Conservation (phyloP, 2,797 vertebrate species). For the Myotis vivesi region DNA sequence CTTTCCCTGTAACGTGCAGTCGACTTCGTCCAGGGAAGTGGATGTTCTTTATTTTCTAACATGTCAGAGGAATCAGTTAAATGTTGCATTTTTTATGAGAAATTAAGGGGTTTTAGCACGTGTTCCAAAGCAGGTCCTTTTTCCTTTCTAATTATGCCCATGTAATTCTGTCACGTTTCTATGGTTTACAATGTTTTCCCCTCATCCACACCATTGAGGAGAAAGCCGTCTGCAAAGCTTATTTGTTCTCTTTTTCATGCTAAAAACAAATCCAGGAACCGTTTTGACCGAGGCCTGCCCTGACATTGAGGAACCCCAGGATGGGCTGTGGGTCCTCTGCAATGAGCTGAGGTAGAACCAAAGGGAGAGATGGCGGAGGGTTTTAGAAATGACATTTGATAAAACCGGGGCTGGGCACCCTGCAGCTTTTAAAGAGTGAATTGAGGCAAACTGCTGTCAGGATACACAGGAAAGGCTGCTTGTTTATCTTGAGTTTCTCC, state of each 20-base stretch:
- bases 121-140: neutral
- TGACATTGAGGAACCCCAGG: constrained; percentile 72
- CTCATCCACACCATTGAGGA: neutral
- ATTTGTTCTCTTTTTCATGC: constrained; percentile 73
- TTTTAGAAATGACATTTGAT: constrained; percentile 74
- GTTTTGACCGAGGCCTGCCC: constrained; percentile 45
- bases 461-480: constrained; percentile 69
- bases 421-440: constrained; percentile 71
- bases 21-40: constrained; percentile 64
- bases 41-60: neutral
- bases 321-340: constrained; percentile 56
- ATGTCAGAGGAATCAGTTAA: neutral
- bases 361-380: constrained; percentile 49
- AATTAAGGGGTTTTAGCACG: neutral
- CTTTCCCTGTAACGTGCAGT: neutral
- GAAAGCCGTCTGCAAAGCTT: constrained; percentile 42
- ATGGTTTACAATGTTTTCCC: neutral
- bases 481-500: constrained; percentile 76
- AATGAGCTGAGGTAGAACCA: constrained; percentile 61
- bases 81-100: neutral
- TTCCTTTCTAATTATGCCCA: neutral
- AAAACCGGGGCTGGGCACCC: constrained; percentile 68
- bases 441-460: constrained; percentile 69
- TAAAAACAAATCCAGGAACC: constrained; percentile 54
- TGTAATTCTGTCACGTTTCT: neutral